Base-by-base conservation (phyloP, 2,888 invertebrate genomes). In the Sinohyriopsis cumingii region DNA sequence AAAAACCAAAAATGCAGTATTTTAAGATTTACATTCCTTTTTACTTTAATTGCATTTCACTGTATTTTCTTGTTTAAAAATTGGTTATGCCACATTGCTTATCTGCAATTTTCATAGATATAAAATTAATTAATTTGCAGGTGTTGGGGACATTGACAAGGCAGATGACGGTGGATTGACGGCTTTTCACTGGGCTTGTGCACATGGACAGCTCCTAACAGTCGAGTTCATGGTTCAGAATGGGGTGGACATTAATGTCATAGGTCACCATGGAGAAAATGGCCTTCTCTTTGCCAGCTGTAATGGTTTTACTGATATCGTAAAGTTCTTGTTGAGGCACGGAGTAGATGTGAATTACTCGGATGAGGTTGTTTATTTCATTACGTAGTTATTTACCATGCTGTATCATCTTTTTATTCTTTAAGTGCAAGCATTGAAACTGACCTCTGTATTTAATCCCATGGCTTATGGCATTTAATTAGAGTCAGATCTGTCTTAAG, bases 101-200 rank as follows among this genome's bases (percentile, higher is more conserved):
- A 15, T 15, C 45, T 15, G 15, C 45, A 45, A 33, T 45, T 45
- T 12, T 45, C 12, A 15, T 45, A 45, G 45, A 45, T 45, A 3
- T 45, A 45, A 45, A 45, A 45, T 45, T 2, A 9, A n/a, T 28
- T 60, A 55, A 33, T 53, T 68, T 71, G n/a, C 75, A 83, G 85
- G 82, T 45, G 69, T 70, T 55, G 45, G 12, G 45, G 82, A 83
- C 64, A 68, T 84, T 20, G 81, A 86, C 72, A 79, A 75, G 56
- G 53, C 69, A n/a, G 95, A 97, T 90, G 93, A 93, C 75, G 92
- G 93, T 78, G 95, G 95, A 56, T 93, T 96, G 81, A 96, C 96
- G 45, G 94, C 95, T 61, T 91, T 97, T 69, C 95, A 96, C 91
- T 97, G 97, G 97, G 96, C 97, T 67, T 93, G 95, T 68, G 94